Evolutionary conservation across 2,888 invertebrate genomes (phyloP).

Genomic region (Volucella inanis): DNA sequence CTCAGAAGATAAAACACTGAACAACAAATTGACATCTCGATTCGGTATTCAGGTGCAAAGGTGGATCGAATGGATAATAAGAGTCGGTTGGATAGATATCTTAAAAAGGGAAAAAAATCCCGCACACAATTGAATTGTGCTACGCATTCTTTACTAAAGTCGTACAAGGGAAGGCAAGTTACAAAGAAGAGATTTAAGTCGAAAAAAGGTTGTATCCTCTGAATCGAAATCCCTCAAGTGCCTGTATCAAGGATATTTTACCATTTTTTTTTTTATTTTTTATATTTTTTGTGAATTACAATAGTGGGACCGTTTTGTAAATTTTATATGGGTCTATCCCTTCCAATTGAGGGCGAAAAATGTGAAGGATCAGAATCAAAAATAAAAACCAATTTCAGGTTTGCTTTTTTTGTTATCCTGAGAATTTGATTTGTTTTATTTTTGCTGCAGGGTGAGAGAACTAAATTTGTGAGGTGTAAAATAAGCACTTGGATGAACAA

Average conservation of each 20-base stretch:
- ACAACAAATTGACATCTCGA: conserved; percentile 44
- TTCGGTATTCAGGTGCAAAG: conserved; percentile 29
- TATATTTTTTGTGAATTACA: background rate
- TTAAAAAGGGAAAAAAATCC: background rate
- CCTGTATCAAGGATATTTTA: conserved; percentile 29
- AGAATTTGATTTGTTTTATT: conserved; percentile 33
- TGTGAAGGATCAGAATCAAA: conserved; percentile 51
- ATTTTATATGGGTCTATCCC: background rate
- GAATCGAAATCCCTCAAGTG: conserved; percentile 46
- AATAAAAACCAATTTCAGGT: conserved; percentile 29
- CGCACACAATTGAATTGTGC: conserved; percentile 35
- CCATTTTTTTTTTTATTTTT: background rate
- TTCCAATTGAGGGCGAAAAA: background rate
- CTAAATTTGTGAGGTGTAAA: conserved; percentile 43
- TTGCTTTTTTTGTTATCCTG: conserved; percentile 6
- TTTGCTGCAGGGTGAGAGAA: background rate
- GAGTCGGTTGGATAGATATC: background rate
- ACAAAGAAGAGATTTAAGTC: background rate
- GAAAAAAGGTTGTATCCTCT: conserved; percentile 1
- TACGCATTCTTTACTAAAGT: conserved; percentile 15
- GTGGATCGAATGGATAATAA: conserved; percentile 15
- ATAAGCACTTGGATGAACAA: conserved; percentile 35
- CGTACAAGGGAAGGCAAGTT: background rate
- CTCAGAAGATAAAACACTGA: conserved; percentile 19
- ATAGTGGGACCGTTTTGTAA: conserved; percentile 14